Percentiles rank a stretch among this genome's conserved stretches.
Conservation (phyloP, 2,113 vertebrate species). For the Struthidea cinerea region DNA sequence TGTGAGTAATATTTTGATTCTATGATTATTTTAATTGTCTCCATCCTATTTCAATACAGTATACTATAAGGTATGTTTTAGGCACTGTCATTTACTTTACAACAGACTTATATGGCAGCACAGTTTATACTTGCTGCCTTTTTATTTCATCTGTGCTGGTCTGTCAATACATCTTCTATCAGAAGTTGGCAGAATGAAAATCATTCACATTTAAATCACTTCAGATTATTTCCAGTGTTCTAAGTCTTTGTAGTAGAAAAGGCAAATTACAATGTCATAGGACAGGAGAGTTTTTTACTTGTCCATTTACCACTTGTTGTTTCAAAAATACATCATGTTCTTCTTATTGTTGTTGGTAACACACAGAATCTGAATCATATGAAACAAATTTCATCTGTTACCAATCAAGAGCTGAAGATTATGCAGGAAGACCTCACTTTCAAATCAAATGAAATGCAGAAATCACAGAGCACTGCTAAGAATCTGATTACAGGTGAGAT, state of each 20-base stretch:
- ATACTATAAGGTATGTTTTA: neutral
- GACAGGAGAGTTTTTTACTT: neutral
- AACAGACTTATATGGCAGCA: neutral
- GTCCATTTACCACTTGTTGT: neutral
- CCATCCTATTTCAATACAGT: neutral
- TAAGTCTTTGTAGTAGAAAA: neutral
- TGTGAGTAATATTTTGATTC: neutral
- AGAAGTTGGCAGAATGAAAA: neutral
- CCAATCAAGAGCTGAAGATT: constrained; percentile 86
- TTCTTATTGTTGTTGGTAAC: constrained; percentile 15
- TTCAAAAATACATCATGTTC: neutral
- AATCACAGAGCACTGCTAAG: constrained; percentile 89
- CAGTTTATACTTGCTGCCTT: neutral
- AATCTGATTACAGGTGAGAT: constrained; percentile 85
- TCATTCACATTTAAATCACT: neutral
- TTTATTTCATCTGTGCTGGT: neutral
- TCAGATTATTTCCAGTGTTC: neutral
- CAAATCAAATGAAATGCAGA: constrained; percentile 94
- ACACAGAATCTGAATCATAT: constrained; percentile 86
- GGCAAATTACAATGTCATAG: neutral
- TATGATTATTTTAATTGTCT: neutral
- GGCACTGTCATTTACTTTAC: neutral
- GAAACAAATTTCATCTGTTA: constrained; percentile 86
- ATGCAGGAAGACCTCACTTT: constrained; percentile 95
- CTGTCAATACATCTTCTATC: neutral